phyloP scores from a whole-genome alignment of 1,140 invertebrate species.

The Lerema accius region DNA sequence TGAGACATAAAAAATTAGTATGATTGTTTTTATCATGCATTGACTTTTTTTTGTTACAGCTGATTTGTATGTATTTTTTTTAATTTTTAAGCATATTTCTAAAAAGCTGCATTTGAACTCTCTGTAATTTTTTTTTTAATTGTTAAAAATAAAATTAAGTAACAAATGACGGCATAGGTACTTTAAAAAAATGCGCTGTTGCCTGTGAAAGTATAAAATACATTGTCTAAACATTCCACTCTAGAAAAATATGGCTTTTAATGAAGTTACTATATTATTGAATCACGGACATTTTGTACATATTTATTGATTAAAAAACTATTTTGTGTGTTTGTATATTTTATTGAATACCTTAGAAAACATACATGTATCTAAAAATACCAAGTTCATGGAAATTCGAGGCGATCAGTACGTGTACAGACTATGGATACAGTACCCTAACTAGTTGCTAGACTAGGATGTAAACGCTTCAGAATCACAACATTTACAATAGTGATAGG shows the following conservation, averaged over 20 bases:
- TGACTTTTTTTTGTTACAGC: no score
- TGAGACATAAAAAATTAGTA: no score
- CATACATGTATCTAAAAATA: constrained; percentile 70
- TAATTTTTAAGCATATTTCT: no score
- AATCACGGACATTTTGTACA: constrained; percentile 59
- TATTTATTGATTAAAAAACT: constrained; percentile 70
- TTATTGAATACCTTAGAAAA: constrained; percentile 67
- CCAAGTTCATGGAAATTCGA: constrained; percentile 57
- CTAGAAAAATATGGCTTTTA: constrained; percentile 11
- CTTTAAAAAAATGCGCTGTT: no score
- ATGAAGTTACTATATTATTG: constrained; percentile 20
- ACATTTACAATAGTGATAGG: constrained; percentile 29
- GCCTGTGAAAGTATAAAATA: not conserved
- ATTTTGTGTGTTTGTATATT: constrained; percentile 66
- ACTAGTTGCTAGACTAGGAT: constrained; percentile 50
- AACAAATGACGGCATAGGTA: no score
- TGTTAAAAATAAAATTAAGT: no score
- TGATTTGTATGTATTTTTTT: no score
- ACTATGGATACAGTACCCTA: constrained; percentile 35
- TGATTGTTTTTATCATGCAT: no score
- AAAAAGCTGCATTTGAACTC: no score
- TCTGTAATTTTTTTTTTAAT: no score
- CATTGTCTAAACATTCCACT: constrained; percentile 49
- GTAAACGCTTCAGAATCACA: constrained; percentile 27
- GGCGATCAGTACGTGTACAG: constrained; percentile 53